Evolutionary conservation across 2,113 vertebrate species (phyloP).

Genomic region (Pedionomus torquatus): DNA sequence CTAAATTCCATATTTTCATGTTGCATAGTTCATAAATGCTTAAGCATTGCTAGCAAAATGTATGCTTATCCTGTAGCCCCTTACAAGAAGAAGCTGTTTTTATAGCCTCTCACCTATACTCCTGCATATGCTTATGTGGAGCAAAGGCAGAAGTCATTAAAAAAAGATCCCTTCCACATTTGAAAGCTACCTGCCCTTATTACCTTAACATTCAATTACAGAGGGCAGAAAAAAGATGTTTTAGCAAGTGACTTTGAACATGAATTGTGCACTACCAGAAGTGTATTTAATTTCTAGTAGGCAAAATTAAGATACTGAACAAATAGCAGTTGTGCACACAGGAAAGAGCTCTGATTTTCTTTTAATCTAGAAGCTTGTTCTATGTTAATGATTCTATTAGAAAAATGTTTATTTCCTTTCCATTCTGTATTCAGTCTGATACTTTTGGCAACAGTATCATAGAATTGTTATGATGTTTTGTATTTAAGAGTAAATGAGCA

Average conservation of each 20-base stretch:
- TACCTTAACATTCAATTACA: background rate
- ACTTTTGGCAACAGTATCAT: background rate
- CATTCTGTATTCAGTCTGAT: background rate
- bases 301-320: background rate
- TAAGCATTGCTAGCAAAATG: background rate
- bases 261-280: background rate
- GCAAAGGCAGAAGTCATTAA: background rate
- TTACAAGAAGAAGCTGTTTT: background rate
- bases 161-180: background rate
- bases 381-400: background rate
- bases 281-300: background rate
- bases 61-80: background rate
- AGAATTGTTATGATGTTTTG: background rate
- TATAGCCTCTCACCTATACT: background rate
- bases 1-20: background rate
- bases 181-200: background rate
- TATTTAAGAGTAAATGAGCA: background rate
- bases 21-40: background rate
- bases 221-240: background rate
- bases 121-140: background rate
- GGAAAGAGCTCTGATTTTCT: background rate
- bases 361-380: background rate
- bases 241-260: background rate
- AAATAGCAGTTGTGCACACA: background rate
- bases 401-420: background rate